Evolutionary conservation across 1,140 invertebrate genomes (phyloP).

Genomic region (Chionoecetes opilio): DNA sequence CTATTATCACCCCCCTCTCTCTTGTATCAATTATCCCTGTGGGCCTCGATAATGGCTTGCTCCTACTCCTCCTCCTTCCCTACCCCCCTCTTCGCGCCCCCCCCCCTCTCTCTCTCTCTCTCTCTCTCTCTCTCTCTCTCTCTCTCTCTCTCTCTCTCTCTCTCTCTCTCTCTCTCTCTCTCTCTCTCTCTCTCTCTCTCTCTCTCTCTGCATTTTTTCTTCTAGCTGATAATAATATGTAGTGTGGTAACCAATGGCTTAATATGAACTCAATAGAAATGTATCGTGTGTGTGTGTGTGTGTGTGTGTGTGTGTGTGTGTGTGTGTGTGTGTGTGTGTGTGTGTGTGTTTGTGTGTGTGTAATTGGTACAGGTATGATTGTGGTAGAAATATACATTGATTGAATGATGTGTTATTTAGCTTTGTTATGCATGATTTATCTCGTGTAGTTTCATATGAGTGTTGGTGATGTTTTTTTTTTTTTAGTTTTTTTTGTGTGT

Average conservation of each 20-base stretch:
- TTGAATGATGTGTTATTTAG: too few species aligned
- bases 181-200: not conserved
- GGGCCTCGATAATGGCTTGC: not conserved
- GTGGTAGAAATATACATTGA: too few species aligned
- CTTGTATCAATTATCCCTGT: not conserved
- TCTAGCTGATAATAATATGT: not conserved
- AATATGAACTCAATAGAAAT: not conserved
- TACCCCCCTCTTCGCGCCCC: not conserved
- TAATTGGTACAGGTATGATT: too few species aligned
- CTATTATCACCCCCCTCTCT: slow-evolving; percentile 2
- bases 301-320: too few species aligned
- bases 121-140: slow-evolving; percentile 25
- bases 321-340: too few species aligned
- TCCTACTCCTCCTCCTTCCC: not conserved
- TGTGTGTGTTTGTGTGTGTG: not conserved
- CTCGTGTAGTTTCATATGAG: too few species aligned
- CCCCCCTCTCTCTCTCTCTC: not conserved
- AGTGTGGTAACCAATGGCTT: not conserved
- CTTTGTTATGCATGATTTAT: too few species aligned
- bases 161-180: slow-evolving; percentile 9
- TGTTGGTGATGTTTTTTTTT: too few species aligned
- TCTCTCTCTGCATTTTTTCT: too few species aligned
- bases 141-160: slow-evolving; percentile 18
- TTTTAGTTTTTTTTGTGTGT: too few species aligned
- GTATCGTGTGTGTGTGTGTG: too few species aligned